Conservation (phyloP, 2,113 vertebrate species). For the Anguilla rostrata region DNA sequence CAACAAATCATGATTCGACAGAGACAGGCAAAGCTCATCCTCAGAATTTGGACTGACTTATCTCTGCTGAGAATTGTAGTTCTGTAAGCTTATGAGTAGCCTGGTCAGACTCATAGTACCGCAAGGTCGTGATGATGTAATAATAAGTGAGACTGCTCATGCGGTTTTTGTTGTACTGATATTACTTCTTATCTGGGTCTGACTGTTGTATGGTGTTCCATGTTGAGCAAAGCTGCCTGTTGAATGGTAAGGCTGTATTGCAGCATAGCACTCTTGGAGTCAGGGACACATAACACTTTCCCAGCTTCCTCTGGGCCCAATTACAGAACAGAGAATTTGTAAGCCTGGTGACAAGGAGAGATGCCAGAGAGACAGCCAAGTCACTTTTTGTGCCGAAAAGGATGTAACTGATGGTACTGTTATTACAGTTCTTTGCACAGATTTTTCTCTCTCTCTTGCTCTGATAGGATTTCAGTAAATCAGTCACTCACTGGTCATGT, state of each 20-base stretch:
- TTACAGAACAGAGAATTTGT: neutral
- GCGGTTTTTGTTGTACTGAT: too few species aligned
- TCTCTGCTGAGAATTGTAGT: too few species aligned
- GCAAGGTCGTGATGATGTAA: too few species aligned
- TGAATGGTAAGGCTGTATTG: neutral
- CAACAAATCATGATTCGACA: too few species aligned
- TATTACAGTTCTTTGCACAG: neutral
- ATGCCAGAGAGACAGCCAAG: neutral
- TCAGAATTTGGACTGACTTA: too few species aligned
- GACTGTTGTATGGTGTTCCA: too few species aligned
- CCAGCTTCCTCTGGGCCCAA: neutral
- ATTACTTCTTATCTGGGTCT: too few species aligned
- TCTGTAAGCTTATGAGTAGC: too few species aligned
- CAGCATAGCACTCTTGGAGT: neutral
- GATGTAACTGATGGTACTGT: neutral
- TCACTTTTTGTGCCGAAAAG: neutral
- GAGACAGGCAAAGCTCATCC: too few species aligned
- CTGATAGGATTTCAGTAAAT: neutral
- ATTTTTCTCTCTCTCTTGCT: neutral
- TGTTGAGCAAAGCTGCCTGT: neutral
- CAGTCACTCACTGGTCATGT: neutral
- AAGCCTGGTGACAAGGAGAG: neutral
- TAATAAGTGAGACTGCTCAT: too few species aligned
- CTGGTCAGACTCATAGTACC: too few species aligned
- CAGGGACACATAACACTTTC: neutral